Percentiles rank a stretch among this genome's conserved stretches.
phyloP scores from a whole-genome alignment of 1,140 invertebrate genomes.

The Nymphalis io region DNA sequence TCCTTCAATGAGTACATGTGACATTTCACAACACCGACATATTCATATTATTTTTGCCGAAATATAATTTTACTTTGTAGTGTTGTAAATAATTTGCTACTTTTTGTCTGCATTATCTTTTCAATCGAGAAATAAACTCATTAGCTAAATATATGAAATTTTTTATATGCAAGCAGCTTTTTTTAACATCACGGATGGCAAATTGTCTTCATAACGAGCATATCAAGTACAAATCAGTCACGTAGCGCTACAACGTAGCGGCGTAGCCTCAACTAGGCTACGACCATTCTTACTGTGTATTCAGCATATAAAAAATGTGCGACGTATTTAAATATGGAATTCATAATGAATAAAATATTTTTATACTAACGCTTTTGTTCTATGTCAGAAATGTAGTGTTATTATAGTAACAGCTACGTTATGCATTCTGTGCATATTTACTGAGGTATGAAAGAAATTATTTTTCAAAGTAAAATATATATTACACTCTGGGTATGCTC shows the following conservation, averaged over 20 bases:
- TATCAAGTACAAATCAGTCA: conserved; percentile 40
- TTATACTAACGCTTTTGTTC: conserved; percentile 5
- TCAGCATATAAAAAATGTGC: conserved; percentile 5
- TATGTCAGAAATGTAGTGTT: not conserved
- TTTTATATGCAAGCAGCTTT: too few relatives aligned
- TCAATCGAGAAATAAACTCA: too few relatives aligned
- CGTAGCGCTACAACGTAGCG: conserved; percentile 53
- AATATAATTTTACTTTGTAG: too few relatives aligned
- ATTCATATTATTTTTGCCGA: too few relatives aligned
- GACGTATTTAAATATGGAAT: conserved; percentile 12
- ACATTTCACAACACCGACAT: too few relatives aligned
- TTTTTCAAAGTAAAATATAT: not conserved
- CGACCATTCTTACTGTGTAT: conserved; percentile 21
- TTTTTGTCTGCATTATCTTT: too few relatives aligned
- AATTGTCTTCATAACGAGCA: conserved; percentile 9
- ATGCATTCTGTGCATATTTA: conserved; percentile 7
- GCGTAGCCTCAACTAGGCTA: conserved; percentile 51
- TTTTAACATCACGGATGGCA: too few relatives aligned
- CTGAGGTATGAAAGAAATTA: not conserved
- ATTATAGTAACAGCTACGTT: not conserved
- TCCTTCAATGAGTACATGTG: too few relatives aligned
- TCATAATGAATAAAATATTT: conserved; percentile 2
- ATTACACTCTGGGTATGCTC: too few relatives aligned
- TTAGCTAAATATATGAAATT: too few relatives aligned
- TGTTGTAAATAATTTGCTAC: too few relatives aligned